phyloP scores from a whole-genome alignment of 2,113 vertebrate genomes.

The Oryctolagus cuniculus region DNA sequence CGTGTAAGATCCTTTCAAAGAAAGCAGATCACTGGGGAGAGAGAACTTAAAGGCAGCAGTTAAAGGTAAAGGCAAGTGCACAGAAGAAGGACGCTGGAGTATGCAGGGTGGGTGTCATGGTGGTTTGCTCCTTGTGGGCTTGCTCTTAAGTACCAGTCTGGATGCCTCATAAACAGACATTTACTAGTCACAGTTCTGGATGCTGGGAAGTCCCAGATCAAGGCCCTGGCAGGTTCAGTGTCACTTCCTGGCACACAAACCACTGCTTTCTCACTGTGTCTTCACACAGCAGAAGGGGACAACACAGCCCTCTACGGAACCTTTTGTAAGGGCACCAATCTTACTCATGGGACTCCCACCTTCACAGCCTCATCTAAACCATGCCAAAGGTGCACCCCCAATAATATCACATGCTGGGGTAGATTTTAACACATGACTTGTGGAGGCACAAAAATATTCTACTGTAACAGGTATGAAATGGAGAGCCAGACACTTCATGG shows the following conservation, averaged over 20 bases:
- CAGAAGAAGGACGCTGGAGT: not conserved
- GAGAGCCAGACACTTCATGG: not conserved
- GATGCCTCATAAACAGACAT: no score
- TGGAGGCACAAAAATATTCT: not conserved
- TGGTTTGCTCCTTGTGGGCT: not conserved
- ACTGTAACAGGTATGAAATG: not conserved
- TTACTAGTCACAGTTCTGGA: no score
- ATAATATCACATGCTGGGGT: no score
- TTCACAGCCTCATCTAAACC: not conserved
- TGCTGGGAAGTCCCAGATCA: no score
- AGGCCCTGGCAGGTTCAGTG: no score
- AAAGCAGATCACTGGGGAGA: not conserved
- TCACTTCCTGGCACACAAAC: not conserved
- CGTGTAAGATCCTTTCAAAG: not conserved
- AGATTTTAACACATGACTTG: not conserved
- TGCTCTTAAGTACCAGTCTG: no score
- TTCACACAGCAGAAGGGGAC: not conserved
- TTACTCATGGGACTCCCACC: not conserved
- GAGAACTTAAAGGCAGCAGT: not conserved
- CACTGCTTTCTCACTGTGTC: not conserved
- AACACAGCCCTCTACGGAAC: no score
- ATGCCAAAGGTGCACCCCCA: no score
- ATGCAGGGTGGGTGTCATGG: not conserved
- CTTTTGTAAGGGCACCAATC: not conserved
- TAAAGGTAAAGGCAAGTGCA: not conserved